Percentiles rank a stretch among this genome's conserved stretches.
phyloP scores from a whole-genome alignment of 2,888 invertebrate species.

The Pollenia griseotomentosa region DNA sequence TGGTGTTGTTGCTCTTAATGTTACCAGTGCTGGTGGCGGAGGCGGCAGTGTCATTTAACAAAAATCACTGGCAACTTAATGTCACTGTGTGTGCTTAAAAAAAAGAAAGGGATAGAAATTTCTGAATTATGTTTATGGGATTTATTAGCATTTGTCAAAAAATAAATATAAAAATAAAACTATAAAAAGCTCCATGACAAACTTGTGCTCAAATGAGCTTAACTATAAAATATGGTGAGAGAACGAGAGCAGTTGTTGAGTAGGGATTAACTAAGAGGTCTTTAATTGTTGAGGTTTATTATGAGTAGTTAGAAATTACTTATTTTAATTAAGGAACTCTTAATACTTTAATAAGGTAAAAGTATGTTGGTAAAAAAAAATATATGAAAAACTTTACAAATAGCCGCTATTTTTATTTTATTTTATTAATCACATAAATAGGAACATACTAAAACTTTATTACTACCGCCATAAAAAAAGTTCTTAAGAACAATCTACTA shows the following conservation, averaged over 20 bases:
- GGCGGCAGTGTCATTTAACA: neutral
- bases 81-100: constrained; percentile 21
- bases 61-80: constrained; percentile 23
- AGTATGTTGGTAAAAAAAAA: no score
- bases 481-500: no score
- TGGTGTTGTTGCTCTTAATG: neutral
- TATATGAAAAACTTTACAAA: no score
- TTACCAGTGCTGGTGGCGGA: neutral
- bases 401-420: no score
- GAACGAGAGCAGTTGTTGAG: neutral
- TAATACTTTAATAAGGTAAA: no score
- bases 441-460: no score
- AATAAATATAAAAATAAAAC: neutral
- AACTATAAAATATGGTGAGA: neutral
- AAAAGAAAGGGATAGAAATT: neutral
- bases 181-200: constrained; percentile 4
- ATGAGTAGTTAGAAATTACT: neutral
- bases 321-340: neutral
- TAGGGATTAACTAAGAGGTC: neutral
- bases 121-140: constrained; percentile 65
- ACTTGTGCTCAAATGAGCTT: constrained; percentile 19
- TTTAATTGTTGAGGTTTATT: neutral
- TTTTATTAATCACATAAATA: no score
- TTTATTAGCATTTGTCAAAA: constrained; percentile 45
- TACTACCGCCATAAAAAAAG: no score